Conservation (phyloP, 2,113 vertebrate genomes). For the Mirza zaza region DNA sequence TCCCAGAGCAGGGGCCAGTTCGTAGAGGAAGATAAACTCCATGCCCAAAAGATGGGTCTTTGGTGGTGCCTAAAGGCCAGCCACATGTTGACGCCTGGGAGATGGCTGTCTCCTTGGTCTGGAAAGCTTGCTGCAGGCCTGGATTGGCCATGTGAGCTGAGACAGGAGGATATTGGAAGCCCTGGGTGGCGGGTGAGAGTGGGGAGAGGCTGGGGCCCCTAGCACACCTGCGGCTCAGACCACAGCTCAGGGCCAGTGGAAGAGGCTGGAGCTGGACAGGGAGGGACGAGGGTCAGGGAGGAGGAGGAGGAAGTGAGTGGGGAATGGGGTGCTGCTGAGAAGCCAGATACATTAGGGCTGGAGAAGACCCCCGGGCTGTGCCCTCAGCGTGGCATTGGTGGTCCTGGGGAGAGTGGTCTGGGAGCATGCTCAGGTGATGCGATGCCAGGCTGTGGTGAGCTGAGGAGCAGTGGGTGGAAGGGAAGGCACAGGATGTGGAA, state of each 20-base stretch:
- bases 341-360: not conserved
- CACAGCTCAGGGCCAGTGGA: not conserved
- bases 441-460: rapidly evolving
- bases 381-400: not conserved
- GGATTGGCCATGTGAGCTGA: not conserved
- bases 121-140: not conserved
- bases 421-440: not conserved
- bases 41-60: not conserved
- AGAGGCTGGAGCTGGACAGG: not conserved
- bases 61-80: not conserved
- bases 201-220: not conserved
- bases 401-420: not conserved
- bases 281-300: not conserved
- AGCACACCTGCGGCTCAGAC: not conserved
- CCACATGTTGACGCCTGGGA: not conserved
- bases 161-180: not conserved
- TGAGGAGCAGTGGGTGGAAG: not conserved
- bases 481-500: rapidly evolving
- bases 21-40: not conserved
- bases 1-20: not conserved
- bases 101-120: not conserved
- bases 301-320: not conserved
- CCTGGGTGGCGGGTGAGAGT: not conserved
- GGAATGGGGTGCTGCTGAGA: not conserved
- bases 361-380: not conserved